Percentiles rank a stretch among this genome's conserved stretches.
phyloP scores from a whole-genome alignment of 2,888 invertebrate genomes.

The Dolichopus griseipennis region DNA sequence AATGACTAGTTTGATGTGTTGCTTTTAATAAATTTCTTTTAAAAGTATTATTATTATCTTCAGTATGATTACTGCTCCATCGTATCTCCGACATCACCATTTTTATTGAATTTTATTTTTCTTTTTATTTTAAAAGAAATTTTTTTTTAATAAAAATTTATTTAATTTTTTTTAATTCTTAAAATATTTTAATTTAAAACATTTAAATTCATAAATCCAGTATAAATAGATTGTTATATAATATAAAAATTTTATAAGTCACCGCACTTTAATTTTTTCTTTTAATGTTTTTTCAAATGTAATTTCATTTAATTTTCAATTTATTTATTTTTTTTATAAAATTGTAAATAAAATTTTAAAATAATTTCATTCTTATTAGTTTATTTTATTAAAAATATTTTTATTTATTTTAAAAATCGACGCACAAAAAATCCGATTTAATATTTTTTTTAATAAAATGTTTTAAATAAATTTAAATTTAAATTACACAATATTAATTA shows the following conservation, averaged over 20 bases:
- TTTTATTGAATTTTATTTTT: constrained; percentile 27
- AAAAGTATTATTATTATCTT: constrained; percentile 42
- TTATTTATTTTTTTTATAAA: no score
- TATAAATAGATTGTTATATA: no score
- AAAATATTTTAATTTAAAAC: neutral
- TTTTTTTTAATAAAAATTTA: constrained; percentile 11
- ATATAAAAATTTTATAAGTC: no score
- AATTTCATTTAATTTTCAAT: no score
- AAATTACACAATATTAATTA: neutral
- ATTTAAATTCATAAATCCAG: no score
- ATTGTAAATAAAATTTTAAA: neutral
- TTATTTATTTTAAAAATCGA: neutral
- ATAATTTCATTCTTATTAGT: neutral
- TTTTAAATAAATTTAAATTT: no score
- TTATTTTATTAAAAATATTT: neutral
- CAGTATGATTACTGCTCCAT: constrained; percentile 39
- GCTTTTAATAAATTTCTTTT: constrained; percentile 40
- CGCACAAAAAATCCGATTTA: no score
- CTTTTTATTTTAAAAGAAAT: constrained; percentile 8
- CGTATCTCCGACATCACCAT: constrained; percentile 45
- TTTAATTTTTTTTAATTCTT: constrained; percentile 9
- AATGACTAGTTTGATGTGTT: constrained; percentile 26
- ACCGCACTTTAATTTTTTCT: no score
- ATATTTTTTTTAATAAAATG: no score
- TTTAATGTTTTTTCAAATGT: no score